Evolutionary conservation across 2,113 vertebrate species (phyloP).

Genomic region (Pardalotus punctatus): DNA sequence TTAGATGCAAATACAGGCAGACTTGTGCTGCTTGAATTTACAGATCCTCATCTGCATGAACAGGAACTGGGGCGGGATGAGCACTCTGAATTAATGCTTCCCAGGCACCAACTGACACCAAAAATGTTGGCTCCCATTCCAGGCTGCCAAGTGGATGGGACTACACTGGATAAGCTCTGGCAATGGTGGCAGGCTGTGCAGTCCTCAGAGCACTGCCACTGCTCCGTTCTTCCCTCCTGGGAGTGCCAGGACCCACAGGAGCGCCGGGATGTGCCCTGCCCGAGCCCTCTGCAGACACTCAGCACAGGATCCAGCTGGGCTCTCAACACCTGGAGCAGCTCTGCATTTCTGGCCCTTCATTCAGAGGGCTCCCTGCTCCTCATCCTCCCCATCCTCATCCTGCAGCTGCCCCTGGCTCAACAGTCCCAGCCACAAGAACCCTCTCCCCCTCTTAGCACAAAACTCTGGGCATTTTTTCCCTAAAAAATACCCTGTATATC

Average conservation of each 20-base stretch:
- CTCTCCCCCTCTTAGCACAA: neutral
- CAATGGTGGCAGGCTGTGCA: neutral
- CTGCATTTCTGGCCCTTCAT: neutral
- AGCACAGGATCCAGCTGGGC: neutral
- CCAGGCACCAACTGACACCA: neutral
- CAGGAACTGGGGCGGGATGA: neutral
- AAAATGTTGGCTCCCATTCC: neutral
- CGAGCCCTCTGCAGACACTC: neutral
- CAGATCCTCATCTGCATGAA: neutral
- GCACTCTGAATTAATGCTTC: neutral
- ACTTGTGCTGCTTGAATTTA: neutral
- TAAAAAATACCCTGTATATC: fast-evolving
- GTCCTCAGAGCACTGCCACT: neutral
- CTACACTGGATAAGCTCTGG: neutral
- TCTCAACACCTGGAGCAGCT: neutral
- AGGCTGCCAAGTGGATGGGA: neutral
- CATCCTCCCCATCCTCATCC: neutral
- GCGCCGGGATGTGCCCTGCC: fast-evolving
- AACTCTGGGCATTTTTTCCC: neutral
- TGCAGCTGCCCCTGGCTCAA: neutral
- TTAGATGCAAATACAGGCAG: constrained; percentile 27
- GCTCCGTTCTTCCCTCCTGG: neutral
- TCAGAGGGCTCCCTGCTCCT: neutral
- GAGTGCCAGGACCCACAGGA: neutral
- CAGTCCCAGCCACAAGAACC: neutral